Evolutionary conservation across 2,113 vertebrate genomes (phyloP), one percentile per base, ranked within the genome.

Genomic region (Melozone crissalis): DNA sequence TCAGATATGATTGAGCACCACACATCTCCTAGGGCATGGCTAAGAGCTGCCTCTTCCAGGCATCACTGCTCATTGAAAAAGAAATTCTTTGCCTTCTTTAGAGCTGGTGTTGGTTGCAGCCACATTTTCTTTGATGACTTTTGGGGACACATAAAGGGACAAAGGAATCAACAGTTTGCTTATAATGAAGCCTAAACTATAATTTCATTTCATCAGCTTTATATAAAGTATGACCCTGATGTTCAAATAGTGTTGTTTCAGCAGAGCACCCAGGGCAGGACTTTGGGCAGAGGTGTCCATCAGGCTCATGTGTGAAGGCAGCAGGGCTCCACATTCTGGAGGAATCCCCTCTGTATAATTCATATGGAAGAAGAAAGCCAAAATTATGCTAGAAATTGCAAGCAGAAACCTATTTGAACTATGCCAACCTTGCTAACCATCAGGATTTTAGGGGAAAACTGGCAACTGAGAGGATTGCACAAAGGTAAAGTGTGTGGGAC

Each of bases 291-390:
- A 75, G 13, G 11, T 26, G 43, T 4, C 7, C 9, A 5, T 65
- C 57, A 78, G 21, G 9, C 19, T 89, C 43, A 26, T 1, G 0
- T 1, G 1, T 30, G 22, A 27, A 63, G 35, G 13, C 11, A 27
- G 35, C 27, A 69, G 61, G 22, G 24, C 26, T 89, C 67, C 37
- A 41, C 12, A 17, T 6, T 17, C 18, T 55, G 26, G 11, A 39
- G 67, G 14, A 69, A 80, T 2, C 4, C 13, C 2, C 3, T 68
- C 52, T 57, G 27, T 15, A 41, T 31, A 28, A 61, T 46, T 67
- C 20, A 54, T 3, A 8, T n/a, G 17, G 13, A 77, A 63, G 26
- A 5, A 76, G 65, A 59, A 63, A 46, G 22, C 10, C 2, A 8
- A 44, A 68, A 37, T 57, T n/a, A 49, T 35, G 11, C 22, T 35